Percentiles rank a stretch among this genome's conserved stretches.
phyloP scores from a whole-genome alignment of 2,113 vertebrate genomes.

The Tonatia bakeri region DNA sequence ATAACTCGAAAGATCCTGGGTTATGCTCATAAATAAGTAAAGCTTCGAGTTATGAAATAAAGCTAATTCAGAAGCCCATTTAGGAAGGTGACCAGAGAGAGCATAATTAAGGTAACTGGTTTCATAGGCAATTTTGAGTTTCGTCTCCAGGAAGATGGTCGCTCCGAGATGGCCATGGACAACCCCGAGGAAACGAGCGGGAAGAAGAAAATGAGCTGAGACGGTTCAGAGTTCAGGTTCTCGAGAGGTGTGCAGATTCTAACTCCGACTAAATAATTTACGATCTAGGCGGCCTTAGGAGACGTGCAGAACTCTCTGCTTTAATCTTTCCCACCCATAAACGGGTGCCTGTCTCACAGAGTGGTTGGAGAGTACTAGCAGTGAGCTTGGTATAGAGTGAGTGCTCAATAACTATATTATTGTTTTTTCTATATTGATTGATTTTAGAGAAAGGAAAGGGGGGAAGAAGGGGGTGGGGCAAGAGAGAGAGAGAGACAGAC shows the following conservation, averaged over 20 bases:
- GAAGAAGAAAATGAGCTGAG: not conserved
- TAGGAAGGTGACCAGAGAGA: conserved; percentile 36
- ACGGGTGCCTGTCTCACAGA: not conserved
- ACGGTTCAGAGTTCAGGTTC: not conserved
- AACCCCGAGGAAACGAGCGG: not conserved
- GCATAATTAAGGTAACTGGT: conserved; percentile 49
- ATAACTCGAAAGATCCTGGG: conserved; percentile 22
- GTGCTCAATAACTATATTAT: not conserved
- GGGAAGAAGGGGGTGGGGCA: too few relatives aligned
- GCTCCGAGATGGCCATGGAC: not conserved
- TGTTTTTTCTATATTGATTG: not conserved
- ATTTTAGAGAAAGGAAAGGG: too few relatives aligned
- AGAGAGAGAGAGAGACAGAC: too few relatives aligned
- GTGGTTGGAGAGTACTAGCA: not conserved
- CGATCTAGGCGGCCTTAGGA: not conserved
- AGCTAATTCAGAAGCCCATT: conserved; percentile 21
- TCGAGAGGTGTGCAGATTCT: not conserved
- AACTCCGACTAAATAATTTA: not conserved
- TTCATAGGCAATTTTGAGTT: conserved; percentile 37
- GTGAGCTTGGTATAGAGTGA: not conserved
- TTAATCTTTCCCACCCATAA: not conserved
- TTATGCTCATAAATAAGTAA: conserved; percentile 40
- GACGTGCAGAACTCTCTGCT: not conserved
- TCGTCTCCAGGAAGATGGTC: conserved; percentile 27
- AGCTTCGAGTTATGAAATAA: not conserved